Conservation (phyloP, 2,113 vertebrate species). For the Megaceryle maxima region DNA sequence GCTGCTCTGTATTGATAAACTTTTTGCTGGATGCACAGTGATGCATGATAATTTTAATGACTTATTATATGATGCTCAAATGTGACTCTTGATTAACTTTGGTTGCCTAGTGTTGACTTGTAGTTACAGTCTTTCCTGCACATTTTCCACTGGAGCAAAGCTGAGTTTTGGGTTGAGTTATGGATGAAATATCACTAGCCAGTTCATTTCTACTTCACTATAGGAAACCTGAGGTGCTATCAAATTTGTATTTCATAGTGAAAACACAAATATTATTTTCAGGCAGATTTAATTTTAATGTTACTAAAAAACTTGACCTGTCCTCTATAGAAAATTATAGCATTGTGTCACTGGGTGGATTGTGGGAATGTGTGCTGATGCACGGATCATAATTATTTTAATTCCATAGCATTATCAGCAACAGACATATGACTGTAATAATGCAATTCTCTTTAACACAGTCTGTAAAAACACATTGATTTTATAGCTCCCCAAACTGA, state of each 20-base stretch:
- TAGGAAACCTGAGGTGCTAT: not conserved
- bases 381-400: constrained; percentile 78
- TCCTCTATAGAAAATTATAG: not conserved
- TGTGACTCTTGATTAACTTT: not conserved
- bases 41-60: not conserved
- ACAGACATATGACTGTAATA: constrained; percentile 88
- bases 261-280: not conserved
- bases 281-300: not conserved
- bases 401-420: constrained; percentile 87
- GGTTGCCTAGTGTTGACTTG: not conserved
- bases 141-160: not conserved
- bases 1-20: not conserved
- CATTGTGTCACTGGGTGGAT: not conserved
- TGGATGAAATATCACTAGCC: not conserved
- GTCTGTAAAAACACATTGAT: constrained; percentile 96
- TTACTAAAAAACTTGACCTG: not conserved
- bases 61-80: not conserved
- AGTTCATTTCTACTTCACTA: not conserved
- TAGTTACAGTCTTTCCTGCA: not conserved
- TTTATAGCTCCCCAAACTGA: constrained; percentile 94
- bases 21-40: not conserved
- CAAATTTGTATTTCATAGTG: not conserved
- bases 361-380: constrained; percentile 72
- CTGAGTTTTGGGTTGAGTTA: not conserved
- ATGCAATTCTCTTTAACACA: constrained; percentile 85